Percentiles rank a stretch among this genome's conserved stretches.
phyloP scores from a whole-genome alignment of 2,113 vertebrate genomes.

The Lepus timidus region DNA sequence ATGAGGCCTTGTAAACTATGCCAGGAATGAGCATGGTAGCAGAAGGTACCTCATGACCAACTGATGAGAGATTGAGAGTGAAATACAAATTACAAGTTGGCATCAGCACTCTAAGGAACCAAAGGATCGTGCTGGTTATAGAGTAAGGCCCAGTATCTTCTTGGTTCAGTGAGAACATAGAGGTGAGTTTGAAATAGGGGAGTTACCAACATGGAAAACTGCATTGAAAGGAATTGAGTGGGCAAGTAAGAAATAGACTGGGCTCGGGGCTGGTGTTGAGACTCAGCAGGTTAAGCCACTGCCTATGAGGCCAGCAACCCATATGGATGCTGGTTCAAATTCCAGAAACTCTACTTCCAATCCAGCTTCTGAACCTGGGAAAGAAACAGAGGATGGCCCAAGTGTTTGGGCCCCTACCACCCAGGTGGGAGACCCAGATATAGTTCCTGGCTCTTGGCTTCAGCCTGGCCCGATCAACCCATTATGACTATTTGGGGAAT shows the following conservation, averaged over 20 bases:
- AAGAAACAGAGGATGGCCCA: no score
- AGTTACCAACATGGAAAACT: slow-evolving; percentile 1
- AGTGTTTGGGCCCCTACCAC: no score
- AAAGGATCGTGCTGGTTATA: background rate
- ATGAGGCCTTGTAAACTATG: background rate
- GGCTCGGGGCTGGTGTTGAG: background rate
- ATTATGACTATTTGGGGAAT: no score
- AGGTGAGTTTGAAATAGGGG: slow-evolving; percentile 18
- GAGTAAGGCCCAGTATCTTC: background rate
- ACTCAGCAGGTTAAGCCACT: no score
- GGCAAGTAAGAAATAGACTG: background rate
- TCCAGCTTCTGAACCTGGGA: no score
- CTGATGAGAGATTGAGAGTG: background rate
- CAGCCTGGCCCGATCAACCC: no score
- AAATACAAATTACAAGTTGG: background rate
- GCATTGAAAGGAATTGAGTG: background rate
- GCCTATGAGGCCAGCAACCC: no score
- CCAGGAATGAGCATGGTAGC: background rate
- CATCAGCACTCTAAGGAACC: background rate
- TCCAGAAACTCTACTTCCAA: no score
- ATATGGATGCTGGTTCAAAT: no score
- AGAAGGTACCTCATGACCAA: background rate
- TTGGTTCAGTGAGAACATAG: slow-evolving; percentile 9
- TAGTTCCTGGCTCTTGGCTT: no score
- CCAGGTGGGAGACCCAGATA: no score